Conservation (phyloP, 1,140 invertebrate species). For the Scaptodrosophila lebanonensis region DNA sequence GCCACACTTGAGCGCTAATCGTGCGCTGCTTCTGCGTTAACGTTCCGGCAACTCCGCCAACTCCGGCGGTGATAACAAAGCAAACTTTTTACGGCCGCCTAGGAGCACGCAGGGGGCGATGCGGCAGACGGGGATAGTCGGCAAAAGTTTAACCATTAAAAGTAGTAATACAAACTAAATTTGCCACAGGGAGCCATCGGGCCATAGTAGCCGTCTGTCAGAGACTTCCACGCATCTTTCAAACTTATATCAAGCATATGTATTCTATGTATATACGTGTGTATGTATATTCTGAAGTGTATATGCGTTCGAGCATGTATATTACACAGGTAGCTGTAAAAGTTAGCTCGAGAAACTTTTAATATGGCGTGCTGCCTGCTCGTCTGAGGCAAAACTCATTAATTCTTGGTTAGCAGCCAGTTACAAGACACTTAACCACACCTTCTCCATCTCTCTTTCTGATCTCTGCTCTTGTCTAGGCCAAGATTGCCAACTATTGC, state of each 20-base stretch:
- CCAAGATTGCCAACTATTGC: conserved; percentile 98
- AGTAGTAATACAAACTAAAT: conserved; percentile 86
- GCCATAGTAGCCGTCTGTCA: conserved; percentile 19
- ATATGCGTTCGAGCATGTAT: too few relatives aligned
- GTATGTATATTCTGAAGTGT: too few relatives aligned
- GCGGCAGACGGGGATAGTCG: conserved; percentile 4
- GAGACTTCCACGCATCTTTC: conserved; percentile 16
- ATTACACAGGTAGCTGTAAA: too few relatives aligned
- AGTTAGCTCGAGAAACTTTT: too few relatives aligned
- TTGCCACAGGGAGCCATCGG: conserved; percentile 81
- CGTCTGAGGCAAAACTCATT: conserved; percentile 20
- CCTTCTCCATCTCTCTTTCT: not conserved
- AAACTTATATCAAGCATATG: conserved; percentile 7
- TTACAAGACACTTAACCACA: conserved; percentile 16
- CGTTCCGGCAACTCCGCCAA: too few relatives aligned
- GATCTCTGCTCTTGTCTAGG: conserved; percentile 77
- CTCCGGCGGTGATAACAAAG: conserved; percentile 64
- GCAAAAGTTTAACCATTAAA: conserved; percentile 70
- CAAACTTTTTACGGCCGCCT: conserved; percentile 51
- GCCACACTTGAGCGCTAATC: conserved; percentile 67
- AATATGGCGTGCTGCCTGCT: too few relatives aligned
- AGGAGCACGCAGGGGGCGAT: not conserved
- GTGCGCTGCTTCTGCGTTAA: conserved; percentile 59
- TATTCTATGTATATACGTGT: too few relatives aligned
- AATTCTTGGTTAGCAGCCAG: conserved; percentile 49